phyloP scores from a whole-genome alignment of 2,797 vertebrate species.

The Malurus splendens region DNA sequence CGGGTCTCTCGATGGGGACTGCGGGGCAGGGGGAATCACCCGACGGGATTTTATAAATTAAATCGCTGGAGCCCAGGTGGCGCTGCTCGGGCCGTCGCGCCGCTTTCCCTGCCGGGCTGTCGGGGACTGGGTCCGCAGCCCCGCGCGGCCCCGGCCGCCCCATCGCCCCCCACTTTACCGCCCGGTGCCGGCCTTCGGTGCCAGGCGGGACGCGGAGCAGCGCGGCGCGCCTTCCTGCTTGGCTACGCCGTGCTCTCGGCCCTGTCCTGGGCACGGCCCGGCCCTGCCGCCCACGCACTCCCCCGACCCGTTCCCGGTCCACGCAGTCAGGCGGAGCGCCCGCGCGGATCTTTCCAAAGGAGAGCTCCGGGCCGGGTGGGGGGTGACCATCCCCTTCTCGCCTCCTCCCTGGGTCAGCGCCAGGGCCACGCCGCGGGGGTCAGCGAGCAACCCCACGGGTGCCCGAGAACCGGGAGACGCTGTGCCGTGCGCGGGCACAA shows the following conservation, averaged over 20 bases:
- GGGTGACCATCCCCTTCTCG: not conserved
- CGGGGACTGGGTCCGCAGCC: not conserved
- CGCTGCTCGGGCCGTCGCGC: not conserved
- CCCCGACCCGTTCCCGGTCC: not conserved
- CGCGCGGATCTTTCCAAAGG: not conserved
- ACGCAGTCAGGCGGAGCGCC: not conserved
- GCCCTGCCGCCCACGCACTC: not conserved
- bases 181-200: not conserved
- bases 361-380: no score
- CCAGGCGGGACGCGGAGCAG: not conserved
- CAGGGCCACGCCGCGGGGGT: not conserved
- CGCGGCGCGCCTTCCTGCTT: not conserved
- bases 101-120: not conserved
- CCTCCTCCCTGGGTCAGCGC: not conserved
- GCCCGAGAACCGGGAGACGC: not conserved
- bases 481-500: not conserved
- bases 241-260: not conserved
- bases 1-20: not conserved
- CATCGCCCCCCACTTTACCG: not conserved
- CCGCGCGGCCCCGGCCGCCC: no score
- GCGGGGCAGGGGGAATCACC: not conserved
- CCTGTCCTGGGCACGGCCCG: not conserved
- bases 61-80: not conserved
- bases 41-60: not conserved
- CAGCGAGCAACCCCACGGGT: not conserved